Evolutionary conservation across 2,888 invertebrate species (phyloP).

Genomic region (Brenthis ino): DNA sequence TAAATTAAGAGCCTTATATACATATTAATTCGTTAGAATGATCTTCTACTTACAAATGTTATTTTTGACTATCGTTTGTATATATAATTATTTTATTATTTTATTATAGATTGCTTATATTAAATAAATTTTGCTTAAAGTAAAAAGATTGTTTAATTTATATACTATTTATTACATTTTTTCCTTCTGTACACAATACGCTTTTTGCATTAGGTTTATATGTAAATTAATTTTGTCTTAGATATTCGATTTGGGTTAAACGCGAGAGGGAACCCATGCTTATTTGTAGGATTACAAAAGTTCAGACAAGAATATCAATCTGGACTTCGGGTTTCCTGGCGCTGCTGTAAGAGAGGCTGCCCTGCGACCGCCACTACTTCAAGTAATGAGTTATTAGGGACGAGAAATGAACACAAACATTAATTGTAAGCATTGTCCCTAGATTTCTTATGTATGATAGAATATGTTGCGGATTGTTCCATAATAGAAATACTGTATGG

Average conservation of each 20-base stretch:
- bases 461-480: too few relatives aligned
- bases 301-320: constrained; percentile 40
- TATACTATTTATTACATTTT: neutral
- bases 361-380: constrained; percentile 39
- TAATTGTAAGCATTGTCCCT: neutral
- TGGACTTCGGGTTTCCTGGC: constrained; percentile 44
- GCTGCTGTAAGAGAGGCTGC: constrained; percentile 40
- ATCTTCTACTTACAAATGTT: constrained; percentile 57
- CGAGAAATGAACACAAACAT: constrained; percentile 26
- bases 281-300: constrained; percentile 37
- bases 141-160: constrained; percentile 21
- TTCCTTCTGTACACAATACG: neutral
- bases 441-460: too few relatives aligned
- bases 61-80: constrained; percentile 61
- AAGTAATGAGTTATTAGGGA: constrained; percentile 10
- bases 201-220: neutral
- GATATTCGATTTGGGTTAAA: constrained; percentile 40
- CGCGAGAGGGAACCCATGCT: constrained; percentile 32
- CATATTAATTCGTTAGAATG: constrained; percentile 49
- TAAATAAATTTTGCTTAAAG: constrained; percentile 61
- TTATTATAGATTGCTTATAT: constrained; percentile 62
- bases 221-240: constrained; percentile 27
- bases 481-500: too few relatives aligned
- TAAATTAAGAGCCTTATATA: constrained; percentile 66
- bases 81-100: constrained; percentile 59